These are phyloP conservation scores for Kryptolebias marmoratus DNA, from an alignment of 2,113 vertebrate genomes.

Conservation along the genomic window DNA sequence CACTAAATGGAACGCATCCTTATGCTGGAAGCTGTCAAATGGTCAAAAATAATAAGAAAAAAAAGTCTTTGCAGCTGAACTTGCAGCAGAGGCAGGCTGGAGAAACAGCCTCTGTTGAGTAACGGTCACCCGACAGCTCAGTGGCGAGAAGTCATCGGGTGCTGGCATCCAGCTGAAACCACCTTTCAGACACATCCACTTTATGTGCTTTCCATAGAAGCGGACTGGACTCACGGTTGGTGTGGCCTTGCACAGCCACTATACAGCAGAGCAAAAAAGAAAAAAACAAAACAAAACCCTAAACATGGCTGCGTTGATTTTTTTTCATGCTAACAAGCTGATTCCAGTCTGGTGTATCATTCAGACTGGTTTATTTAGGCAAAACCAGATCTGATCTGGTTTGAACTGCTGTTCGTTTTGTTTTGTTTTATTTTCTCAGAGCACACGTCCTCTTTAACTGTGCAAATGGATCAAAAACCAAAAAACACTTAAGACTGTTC, in stretches of 20 bases:
- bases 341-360: constrained; percentile 40
- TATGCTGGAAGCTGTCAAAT: constrained; percentile 72
- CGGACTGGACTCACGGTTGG: constrained; percentile 36
- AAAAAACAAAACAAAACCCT: constrained; percentile 33
- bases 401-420: constrained; percentile 34
- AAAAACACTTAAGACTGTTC: constrained; percentile 32
- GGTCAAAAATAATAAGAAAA: constrained; percentile 13
- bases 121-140: constrained; percentile 48
- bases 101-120: constrained; percentile 43
- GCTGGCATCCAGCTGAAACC: constrained; percentile 55
- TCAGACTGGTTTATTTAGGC: constrained; percentile 34
- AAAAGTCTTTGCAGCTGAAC: constrained; percentile 47
- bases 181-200: constrained; percentile 56
- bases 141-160: constrained; percentile 46
- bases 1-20: constrained; percentile 64
- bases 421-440: background rate
- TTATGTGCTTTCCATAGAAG: constrained; percentile 35
- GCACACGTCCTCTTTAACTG: background rate
- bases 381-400: constrained; percentile 60
- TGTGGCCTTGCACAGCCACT: constrained; percentile 47
- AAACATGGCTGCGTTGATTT: constrained; percentile 29
- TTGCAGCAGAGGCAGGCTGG: constrained; percentile 44
- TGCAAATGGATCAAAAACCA: constrained; percentile 54
- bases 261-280: constrained; percentile 48
- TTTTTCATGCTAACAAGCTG: constrained; percentile 19